Evolutionary conservation across 2,797 vertebrate genomes (phyloP).

Genomic region (Lateolabrax maculatus): DNA sequence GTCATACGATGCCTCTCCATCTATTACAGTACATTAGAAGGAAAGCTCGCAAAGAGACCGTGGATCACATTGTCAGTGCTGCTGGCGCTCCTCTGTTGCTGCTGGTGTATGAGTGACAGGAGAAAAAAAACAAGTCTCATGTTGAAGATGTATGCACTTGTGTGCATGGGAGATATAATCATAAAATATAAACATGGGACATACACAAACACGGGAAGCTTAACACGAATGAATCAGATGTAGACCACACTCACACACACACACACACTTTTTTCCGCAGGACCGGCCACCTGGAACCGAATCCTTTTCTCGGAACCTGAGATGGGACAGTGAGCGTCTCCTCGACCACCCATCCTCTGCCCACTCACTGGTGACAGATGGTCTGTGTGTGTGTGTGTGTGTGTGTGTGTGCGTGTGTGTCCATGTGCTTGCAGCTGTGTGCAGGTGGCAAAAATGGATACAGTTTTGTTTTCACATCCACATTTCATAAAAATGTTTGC

Average conservation of each 20-base stretch:
- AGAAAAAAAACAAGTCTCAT: conserved; percentile 10
- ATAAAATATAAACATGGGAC: conserved; percentile 4
- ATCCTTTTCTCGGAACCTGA: conserved; percentile 64
- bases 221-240: background rate
- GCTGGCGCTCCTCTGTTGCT: conserved; percentile 43
- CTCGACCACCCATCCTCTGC: conserved; percentile 70
- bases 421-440: background rate
- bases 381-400: conserved; percentile 31
- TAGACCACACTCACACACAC: background rate
- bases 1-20: conserved; percentile 68
- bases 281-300: conserved; percentile 51
- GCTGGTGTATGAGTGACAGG: conserved; percentile 42
- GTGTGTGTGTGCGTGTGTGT: conserved; percentile 4
- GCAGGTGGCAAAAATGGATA: conserved; percentile 4
- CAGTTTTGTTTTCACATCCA: conserved; percentile 12
- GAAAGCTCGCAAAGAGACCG: conserved; percentile 40
- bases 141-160: background rate
- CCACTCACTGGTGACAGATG: conserved; percentile 59
- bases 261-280: conserved; percentile 18
- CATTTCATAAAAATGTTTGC: conserved; percentile 1
- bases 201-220: background rate
- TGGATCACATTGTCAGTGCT: conserved; percentile 54
- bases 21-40: conserved; percentile 73
- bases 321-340: conserved; percentile 60
- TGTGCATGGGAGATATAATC: background rate